Base-by-base conservation (phyloP, 2,797 vertebrate species). In the Phoxinus dragarum region DNA sequence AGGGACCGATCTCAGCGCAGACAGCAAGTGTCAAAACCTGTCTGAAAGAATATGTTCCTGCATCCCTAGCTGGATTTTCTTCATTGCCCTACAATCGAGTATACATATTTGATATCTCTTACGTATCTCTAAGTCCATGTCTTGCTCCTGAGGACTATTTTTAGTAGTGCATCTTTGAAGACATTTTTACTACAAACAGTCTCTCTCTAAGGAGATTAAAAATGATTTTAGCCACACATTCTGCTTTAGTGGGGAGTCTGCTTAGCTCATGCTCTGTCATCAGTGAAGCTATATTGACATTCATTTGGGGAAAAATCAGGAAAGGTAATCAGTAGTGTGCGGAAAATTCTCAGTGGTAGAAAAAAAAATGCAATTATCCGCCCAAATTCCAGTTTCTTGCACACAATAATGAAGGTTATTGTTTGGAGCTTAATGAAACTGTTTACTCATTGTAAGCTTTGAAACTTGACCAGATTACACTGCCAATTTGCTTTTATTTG, bases 11-110 rank as follows among this genome's bases (percentile, higher is more conserved):
- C 81, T 82, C 69, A 40, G 40, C 19, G 40, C 87, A 90, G 86
- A 84, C 86, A 90, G 87, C 80, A 74, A 69, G 73, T 90, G 86
- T 88, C 89, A 90, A 87, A 90, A 90, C 64, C 74, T 86, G 86
- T 88, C 78, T 68, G 75, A 23, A n/a, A 54, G 54, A 82, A 81
- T 89, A 77, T 78, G 61, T 84, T 74, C n/a, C 81, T 61, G 42
- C 71, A 76, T 49, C 72, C 54, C 72, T 68, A 38, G 78, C 34
- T 78, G 56, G 68, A 59, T 72, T 75, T 16, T 61, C 67, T 27
- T 69, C 79, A 44, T 59, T 81, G 69, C 49, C 54, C 23, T 66
- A n/a, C 79, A 75, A 56, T 84, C 27, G 42, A 74, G 83, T 56
- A 54, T 79, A 14, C 27, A 19, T 68, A 38, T 86, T 81, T 81